Evolutionary conservation across 2,888 invertebrate species (phyloP).

Genomic region (Tholera decimalis): DNA sequence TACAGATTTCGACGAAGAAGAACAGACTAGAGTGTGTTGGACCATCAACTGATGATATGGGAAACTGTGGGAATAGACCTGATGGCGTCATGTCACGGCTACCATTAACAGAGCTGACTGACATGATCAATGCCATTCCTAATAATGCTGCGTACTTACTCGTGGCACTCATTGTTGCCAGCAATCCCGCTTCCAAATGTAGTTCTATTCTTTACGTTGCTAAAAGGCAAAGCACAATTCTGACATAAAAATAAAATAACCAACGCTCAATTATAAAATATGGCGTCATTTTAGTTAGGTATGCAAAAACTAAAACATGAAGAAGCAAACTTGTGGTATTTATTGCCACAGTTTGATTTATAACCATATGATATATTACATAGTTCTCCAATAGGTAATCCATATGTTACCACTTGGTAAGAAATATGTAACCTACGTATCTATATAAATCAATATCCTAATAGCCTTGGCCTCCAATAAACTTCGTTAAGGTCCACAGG

Average conservation of each 20-base stretch:
- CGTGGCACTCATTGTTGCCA: neutral
- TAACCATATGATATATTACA: neutral
- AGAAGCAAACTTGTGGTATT: neutral
- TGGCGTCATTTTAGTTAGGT: neutral
- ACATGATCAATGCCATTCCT: slow-evolving; percentile 8
- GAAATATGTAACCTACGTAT: neutral
- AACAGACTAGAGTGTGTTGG: neutral
- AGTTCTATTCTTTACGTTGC: neutral
- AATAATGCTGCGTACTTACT: neutral
- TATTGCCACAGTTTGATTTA: neutral
- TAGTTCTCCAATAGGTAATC: slow-evolving; percentile 4
- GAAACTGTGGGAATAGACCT: no score
- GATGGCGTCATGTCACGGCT: neutral
- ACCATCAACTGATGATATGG: neutral
- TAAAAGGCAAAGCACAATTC: neutral
- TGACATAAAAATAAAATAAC: neutral
- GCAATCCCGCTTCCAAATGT: no score
- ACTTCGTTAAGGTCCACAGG: neutral
- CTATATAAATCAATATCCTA: neutral
- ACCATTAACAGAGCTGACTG: neutral
- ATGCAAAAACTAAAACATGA: neutral
- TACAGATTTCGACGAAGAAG: neutral
- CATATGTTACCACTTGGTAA: neutral
- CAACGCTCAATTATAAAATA: neutral
- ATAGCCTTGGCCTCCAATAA: neutral